A percentile compares a stretch with the other conserved stretches of the same genome.
Evolutionary conservation across 2,113 vertebrate genomes (phyloP).

Genomic region (Ictalurus furcatus): DNA sequence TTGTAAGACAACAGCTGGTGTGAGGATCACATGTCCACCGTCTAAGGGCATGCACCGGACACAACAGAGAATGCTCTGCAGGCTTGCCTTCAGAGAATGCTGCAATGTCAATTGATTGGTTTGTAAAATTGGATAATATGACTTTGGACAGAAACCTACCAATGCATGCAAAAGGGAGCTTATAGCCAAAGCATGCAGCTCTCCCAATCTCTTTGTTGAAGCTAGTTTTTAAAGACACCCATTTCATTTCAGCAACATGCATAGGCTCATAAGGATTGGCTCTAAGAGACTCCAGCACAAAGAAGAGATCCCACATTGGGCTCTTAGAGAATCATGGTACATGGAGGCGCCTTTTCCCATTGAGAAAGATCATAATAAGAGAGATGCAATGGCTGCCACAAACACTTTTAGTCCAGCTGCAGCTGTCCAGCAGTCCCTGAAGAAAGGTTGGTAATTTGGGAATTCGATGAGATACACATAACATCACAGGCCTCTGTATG

Average conservation of each 20-base stretch:
- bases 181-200: neutral
- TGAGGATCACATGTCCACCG: neutral
- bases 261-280: neutral
- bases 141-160: neutral
- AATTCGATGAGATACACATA: neutral
- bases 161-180: neutral
- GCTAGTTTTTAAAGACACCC: too few relatives aligned
- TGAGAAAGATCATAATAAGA: neutral
- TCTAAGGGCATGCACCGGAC: neutral
- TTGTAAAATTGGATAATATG: neutral
- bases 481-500: too few relatives aligned
- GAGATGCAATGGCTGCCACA: neutral
- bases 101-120: neutral
- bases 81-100: neutral
- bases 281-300: neutral
- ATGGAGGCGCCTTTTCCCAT: neutral
- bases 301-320: neutral
- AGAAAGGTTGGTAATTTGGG: neutral
- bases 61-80: neutral
- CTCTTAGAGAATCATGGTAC: neutral
- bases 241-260: too few relatives aligned
- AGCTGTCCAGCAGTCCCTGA: neutral
- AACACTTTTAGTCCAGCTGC: neutral
- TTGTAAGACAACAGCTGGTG: neutral
- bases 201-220: neutral